Percentiles rank a stretch among this genome's conserved stretches.
These are phyloP conservation scores for Acronicta aceris DNA, from an alignment of 2,888 invertebrate species.

Conservation along the genomic window DNA sequence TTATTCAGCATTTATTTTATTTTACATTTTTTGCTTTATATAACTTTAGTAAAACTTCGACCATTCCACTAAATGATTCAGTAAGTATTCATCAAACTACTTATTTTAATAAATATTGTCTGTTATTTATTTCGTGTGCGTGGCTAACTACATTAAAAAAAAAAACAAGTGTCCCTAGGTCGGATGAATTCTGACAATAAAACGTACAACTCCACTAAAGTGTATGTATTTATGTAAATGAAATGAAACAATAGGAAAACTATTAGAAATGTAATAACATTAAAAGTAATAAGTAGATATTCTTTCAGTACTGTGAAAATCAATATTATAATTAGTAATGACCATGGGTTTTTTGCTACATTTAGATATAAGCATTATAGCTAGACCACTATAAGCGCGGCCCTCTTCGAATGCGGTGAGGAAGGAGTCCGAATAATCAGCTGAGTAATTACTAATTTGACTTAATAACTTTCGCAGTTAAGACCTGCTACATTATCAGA, in stretches of 20 bases:
- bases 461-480: no score
- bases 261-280: conserved; percentile 4
- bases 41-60: no score
- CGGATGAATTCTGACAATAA: conserved; percentile 46
- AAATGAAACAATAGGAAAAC: not conserved
- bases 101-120: not conserved
- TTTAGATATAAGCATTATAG: not conserved
- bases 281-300: not conserved
- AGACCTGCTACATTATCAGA: no score
- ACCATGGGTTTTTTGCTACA: not conserved
- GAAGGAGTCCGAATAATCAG: not conserved
- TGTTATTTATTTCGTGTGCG: conserved; percentile 3
- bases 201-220: conserved; percentile 22
- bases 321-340: not conserved
- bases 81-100: not conserved
- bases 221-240: conserved; percentile 8
- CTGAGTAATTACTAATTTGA: not conserved
- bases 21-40: no score
- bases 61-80: not conserved
- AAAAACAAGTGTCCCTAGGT: conserved; percentile 12
- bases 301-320: conserved; percentile 4
- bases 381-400: not conserved
- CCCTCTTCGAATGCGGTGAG: not conserved
- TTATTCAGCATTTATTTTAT: no score
- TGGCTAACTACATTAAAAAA: not conserved